Base-by-base conservation (phyloP, 2,888 invertebrate genomes). In the Drosophila nigritarsus region DNA sequence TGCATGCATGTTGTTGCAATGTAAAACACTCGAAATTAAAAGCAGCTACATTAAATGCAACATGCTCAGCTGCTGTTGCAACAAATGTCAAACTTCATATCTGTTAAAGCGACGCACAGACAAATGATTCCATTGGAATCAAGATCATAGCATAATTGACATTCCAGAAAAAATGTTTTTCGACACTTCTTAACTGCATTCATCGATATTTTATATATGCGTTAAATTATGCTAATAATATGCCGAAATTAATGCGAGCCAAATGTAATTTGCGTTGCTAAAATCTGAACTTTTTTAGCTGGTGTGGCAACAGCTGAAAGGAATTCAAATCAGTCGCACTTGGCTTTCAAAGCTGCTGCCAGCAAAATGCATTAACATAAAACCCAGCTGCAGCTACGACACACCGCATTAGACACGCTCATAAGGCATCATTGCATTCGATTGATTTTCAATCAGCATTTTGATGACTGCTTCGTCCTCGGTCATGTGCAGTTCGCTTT, bases 381-480 rank as follows among this genome's bases (percentile, higher is more conserved):
- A 56, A 24, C 27, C 55, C 2, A 29, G 24, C 20, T 54, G 30
- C 64, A 59, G 58, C 65, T 40, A 54, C 53, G 11, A 32, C 40
- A 56, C 34, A 9, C 42, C 15, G 67, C 80, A 80, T 80, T 80
- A 75, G 78, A 59, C 48, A 73, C 75, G 75, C 69, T 68, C 75
- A 48, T 65, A 59, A 61, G 65, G 68, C 68, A 63, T 65, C 64
- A 79, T 75, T 75, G 80, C 63, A 56, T 71, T 45, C 73, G 68
- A 85, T 80, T 82, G 85, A 84, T 82, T 85, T 85, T 82, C 85
- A 87, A 85, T 87, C 87, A 87, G 67, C 70, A 61, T 48, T 60
- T 66, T 48, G 60, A 64, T 56, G 65, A 36, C 34, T 40, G 58
- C 61, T 53, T 36, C 42, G 77, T 64, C 73, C 78, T 73, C 73